These are phyloP conservation scores for Ceyx melanurus DNA, from an alignment of 2,113 vertebrate genomes.

Conservation along the genomic window DNA sequence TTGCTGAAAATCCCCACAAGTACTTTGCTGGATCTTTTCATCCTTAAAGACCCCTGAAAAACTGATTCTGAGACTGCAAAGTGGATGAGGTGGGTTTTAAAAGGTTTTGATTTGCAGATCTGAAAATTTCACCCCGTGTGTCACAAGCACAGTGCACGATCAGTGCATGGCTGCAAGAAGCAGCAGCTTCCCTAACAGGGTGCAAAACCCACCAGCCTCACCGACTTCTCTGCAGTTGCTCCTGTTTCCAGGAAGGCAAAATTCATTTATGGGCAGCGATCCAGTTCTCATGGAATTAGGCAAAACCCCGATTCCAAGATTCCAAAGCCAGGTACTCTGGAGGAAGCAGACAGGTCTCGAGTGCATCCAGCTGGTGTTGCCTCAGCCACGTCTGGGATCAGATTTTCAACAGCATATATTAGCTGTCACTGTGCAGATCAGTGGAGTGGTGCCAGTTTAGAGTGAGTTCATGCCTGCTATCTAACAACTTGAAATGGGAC, in stretches of 20 bases:
- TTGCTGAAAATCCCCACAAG: neutral
- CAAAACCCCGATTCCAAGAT: neutral
- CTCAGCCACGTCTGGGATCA: constrained; percentile 1
- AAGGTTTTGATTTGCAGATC: neutral
- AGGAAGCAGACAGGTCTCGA: neutral
- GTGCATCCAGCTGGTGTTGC: neutral
- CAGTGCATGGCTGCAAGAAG: neutral
- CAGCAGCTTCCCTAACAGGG: neutral
- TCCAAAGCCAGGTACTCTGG: neutral
- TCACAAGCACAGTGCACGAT: neutral
- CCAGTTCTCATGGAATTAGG: neutral
- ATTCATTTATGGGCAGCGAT: neutral
- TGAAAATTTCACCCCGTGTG: neutral
- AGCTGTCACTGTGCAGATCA: neutral
- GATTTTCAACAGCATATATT: neutral
- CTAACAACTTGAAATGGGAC: neutral
- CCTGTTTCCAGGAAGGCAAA: constrained; percentile 1
- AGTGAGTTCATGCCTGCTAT: constrained; percentile 4
- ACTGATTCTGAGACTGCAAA: neutral
- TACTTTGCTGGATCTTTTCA: neutral
- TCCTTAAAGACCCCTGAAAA: neutral
- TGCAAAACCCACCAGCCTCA: neutral
- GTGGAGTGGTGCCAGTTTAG: constrained; percentile 2
- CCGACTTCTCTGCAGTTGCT: neutral
- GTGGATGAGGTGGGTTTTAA: neutral